Evolutionary conservation across 2,113 vertebrate species (phyloP).

Genomic region (Prochilodus magdalenae): DNA sequence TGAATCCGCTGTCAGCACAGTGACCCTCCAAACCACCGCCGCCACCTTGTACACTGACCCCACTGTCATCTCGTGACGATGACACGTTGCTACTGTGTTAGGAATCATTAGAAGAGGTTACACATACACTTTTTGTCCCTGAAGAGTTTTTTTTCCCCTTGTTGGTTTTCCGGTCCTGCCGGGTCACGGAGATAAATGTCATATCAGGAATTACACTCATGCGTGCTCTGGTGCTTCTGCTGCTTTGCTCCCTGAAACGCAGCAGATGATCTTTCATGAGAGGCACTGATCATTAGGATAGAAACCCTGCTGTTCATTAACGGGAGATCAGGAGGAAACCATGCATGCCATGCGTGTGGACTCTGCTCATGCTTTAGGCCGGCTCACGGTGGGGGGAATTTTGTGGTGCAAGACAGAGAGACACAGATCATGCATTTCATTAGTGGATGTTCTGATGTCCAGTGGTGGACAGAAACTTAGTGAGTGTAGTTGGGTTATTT

Average conservation of each 20-base stretch:
- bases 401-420: neutral
- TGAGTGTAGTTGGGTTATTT: too few species aligned
- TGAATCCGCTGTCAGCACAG: constrained; percentile 43
- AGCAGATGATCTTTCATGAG: constrained; percentile 1
- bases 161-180: neutral
- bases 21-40: constrained; percentile 33
- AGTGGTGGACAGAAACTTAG: too few species aligned
- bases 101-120: constrained; percentile 14
- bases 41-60: constrained; percentile 24
- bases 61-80: constrained; percentile 7
- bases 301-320: neutral
- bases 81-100: neutral
- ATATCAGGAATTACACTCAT: neutral
- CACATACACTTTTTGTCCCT: too few species aligned
- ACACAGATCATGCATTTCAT: too few species aligned
- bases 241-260: neutral
- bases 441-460: too few species aligned
- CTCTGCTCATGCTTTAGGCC: neutral
- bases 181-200: neutral
- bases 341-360: neutral
- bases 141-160: neutral
- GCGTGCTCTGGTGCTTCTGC: neutral
- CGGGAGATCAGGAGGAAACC: neutral
- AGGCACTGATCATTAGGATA: neutral
- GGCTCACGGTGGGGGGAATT: neutral